These are phyloP conservation scores for Xanthia togata DNA, from an alignment of 2,888 invertebrate genomes.

Conservation along the genomic window DNA sequence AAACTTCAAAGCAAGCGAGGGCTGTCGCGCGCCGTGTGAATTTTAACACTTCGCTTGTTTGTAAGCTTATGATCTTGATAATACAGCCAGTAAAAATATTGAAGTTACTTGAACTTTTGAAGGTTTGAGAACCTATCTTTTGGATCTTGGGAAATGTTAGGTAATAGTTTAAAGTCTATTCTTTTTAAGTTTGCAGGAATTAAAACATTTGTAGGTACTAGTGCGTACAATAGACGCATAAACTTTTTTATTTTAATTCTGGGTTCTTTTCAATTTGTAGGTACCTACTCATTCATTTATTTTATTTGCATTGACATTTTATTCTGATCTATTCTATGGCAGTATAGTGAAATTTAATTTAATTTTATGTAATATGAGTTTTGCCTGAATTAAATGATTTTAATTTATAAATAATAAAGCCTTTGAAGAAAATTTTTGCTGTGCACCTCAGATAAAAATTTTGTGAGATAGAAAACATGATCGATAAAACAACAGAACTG, in stretches of 20 bases:
- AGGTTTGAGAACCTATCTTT: constrained; percentile 33
- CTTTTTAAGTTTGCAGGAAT: constrained; percentile 10
- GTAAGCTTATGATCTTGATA: constrained; percentile 70
- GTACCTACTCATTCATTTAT: no score
- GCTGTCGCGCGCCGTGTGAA: constrained; percentile 75
- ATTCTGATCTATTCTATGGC: no score
- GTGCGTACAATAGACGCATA: no score
- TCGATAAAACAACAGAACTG: neutral
- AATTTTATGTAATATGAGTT: no score
- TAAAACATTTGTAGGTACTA: neutral
- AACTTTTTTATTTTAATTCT: no score
- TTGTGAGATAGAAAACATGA: neutral
- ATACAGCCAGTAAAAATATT: constrained; percentile 61
- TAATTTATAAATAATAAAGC: neutral
- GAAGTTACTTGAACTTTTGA: constrained; percentile 47
- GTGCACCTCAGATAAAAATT: neutral
- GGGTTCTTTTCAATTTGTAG: no score
- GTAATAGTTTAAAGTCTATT: constrained; percentile 18
- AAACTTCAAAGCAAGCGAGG: constrained; percentile 78
- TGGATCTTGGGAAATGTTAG: constrained; percentile 40
- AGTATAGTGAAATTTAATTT: no score
- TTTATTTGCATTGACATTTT: no score
- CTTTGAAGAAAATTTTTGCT: neutral
- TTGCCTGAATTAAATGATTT: no score
- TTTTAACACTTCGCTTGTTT: constrained; percentile 71